Evolutionary conservation across 1,140 invertebrate species (phyloP), one percentile per base, ranked within the genome.

Genomic region (Bradynema listronoti): DNA sequence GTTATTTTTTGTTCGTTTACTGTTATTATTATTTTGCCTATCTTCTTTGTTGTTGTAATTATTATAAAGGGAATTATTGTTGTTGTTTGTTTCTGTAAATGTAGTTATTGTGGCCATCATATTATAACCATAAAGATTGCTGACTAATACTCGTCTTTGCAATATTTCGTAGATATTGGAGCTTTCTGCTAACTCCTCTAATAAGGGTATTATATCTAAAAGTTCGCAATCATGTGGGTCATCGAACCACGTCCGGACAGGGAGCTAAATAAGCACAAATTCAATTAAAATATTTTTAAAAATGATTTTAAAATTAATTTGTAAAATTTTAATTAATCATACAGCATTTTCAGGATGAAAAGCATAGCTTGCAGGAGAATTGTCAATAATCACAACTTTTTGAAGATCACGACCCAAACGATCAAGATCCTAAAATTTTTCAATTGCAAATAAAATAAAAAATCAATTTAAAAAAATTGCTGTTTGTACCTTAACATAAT

Each of bases 321-420:
- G 53, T 58, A n/a, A 1, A 41, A 30, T 61, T 16, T 24, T 25
- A 39, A 57, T 1, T 19, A 42, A 32, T 19, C 29, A 88, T 82
- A 97, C 92, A 79, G 94, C 93, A 84, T 98, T 97, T 80, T 97
- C 90, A 79, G 94, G 93, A 86, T 99, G 95, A 86, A 99, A 99
- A 83, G 96, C 93, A 83, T 98, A 99, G 60, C 91, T 95, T 73
- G 91, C 93, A 71, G 94, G 94, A 72, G 92, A 97, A 84, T 99
- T 99, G 83, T 99, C 95, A 63, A 99, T 88, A 78, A 99, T 99
- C 74, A 98, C 87, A 77, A 97, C 91, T 81, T 91, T 87, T 72
- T 90, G 86, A 75, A 98, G 84, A 81, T 96, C 91, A 66, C 95
- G 84, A 42, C 95, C 95, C 66, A 99, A 82, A 79, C 91, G 89